Evolutionary conservation across 2,888 invertebrate genomes (phyloP).

Genomic region (Dione vanillae): DNA sequence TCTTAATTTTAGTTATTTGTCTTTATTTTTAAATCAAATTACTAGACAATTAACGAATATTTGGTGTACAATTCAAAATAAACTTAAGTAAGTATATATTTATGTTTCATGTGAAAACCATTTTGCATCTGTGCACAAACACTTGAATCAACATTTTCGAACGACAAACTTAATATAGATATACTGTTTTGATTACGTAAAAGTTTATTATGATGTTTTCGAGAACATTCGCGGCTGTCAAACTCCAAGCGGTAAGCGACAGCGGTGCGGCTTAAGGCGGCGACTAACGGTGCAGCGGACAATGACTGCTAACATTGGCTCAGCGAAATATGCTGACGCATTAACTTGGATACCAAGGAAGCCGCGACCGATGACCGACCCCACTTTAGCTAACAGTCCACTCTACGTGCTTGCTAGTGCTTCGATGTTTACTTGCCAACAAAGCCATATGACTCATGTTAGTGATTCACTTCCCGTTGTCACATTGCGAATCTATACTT

Average conservation of each 20-base stretch:
- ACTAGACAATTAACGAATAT: neutral
- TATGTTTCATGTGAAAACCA: neutral
- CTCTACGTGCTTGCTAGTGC: conserved; percentile 59
- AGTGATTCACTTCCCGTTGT: conserved; percentile 71
- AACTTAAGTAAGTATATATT: neutral
- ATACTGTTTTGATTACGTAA: neutral
- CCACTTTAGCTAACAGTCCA: conserved; percentile 55
- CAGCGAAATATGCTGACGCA: conserved; percentile 74
- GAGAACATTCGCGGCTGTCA: conserved; percentile 31
- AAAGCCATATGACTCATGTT: conserved; percentile 54
- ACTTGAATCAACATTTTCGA: neutral
- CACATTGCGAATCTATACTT: conserved; percentile 61
- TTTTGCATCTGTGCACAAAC: neutral
- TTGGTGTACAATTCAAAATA: neutral
- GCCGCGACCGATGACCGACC: conserved; percentile 52
- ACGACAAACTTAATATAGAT: neutral
- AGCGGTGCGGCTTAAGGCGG: conserved; percentile 52
- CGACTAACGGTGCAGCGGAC: conserved; percentile 75
- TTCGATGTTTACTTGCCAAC: conserved; percentile 70
- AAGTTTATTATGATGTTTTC: conserved; percentile 15
- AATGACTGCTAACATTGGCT: conserved; percentile 67
- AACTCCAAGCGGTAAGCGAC: conserved; percentile 22
- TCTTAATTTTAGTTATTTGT: no score
- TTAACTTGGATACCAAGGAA: conserved; percentile 61
- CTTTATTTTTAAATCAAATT: neutral